These are phyloP conservation scores for Intellagama lesueurii DNA, from an alignment of 2,797 vertebrate genomes.

Conservation along the genomic window DNA sequence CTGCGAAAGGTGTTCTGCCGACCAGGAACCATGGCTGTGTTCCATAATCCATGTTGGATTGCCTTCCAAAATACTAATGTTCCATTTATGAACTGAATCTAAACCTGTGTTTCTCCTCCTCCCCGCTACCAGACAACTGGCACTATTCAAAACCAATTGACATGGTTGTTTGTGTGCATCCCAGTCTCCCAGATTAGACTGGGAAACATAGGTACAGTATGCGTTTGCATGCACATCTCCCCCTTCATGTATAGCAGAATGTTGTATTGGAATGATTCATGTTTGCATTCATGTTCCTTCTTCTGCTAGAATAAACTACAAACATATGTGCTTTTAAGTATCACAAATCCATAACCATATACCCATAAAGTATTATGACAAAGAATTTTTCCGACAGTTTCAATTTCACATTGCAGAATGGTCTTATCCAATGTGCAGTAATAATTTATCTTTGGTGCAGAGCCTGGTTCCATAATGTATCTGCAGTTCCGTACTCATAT, in stretches of 20 bases:
- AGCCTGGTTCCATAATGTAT: conserved; percentile 55
- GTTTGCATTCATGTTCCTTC: background rate
- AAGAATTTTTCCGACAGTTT: conserved; percentile 51
- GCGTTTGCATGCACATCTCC: background rate
- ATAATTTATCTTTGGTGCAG: conserved; percentile 60
- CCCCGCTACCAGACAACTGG: background rate
- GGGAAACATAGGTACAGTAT: background rate
- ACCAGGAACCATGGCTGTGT: background rate
- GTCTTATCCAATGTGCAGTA: conserved; percentile 44
- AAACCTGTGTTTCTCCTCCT: background rate
- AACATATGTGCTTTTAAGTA: conserved; percentile 20
- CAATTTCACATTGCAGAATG: conserved; percentile 54
- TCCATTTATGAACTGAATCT: background rate
- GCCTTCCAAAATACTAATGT: background rate
- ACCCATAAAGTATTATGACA: conserved; percentile 59
- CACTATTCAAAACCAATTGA: background rate
- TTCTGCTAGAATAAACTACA: conserved; percentile 41
- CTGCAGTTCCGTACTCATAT: conserved; percentile 56
- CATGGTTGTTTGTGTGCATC: background rate
- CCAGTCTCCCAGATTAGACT: background rate
- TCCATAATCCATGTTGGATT: background rate
- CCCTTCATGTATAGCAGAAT: background rate
- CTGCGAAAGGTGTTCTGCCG: background rate
- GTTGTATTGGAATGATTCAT: background rate
- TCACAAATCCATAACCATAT: conserved; percentile 45